Conservation (phyloP, 2,888 invertebrate genomes). For the Yponomeuta plumbellus region DNA sequence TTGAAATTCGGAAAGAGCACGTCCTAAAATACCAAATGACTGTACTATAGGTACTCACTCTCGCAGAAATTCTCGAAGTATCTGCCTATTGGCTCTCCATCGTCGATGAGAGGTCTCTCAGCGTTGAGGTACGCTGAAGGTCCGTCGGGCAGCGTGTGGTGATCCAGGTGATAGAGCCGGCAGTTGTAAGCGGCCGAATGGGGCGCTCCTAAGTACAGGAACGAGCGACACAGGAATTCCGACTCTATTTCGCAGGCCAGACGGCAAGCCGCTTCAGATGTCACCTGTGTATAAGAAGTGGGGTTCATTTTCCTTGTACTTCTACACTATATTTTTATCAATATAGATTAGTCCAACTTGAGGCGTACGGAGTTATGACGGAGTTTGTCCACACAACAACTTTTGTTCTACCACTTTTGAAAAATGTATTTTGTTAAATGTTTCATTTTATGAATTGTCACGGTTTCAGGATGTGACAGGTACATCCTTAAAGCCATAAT, state of each 20-base stretch:
- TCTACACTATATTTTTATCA: background rate
- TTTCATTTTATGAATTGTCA: too few relatives aligned
- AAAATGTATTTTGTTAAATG: too few relatives aligned
- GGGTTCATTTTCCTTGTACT: too few relatives aligned
- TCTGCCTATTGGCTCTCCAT: constrained; percentile 91
- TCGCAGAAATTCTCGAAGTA: constrained; percentile 95
- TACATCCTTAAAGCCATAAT: too few relatives aligned
- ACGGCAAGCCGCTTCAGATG: constrained; percentile 91
- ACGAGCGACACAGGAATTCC: constrained; percentile 93
- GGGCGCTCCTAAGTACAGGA: constrained; percentile 85
- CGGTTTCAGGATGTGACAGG: too few relatives aligned
- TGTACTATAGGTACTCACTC: constrained; percentile 76
- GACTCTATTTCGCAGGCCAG: constrained; percentile 94
- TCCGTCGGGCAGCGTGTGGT: constrained; percentile 93
- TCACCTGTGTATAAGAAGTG: constrained; percentile 71
- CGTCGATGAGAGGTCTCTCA: constrained; percentile 92
- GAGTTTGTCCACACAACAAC: too few relatives aligned
- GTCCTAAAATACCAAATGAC: background rate
- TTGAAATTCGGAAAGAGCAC: too few relatives aligned
- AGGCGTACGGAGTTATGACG: too few relatives aligned
- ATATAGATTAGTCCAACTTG: background rate
- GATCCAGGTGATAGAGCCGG: constrained; percentile 93
- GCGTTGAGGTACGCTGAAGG: constrained; percentile 93
- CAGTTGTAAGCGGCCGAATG: constrained; percentile 92
- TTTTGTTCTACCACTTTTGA: too few relatives aligned